Base-by-base conservation (phyloP, 2,888 invertebrate genomes). In the Ichneumoninae sp. region DNA sequence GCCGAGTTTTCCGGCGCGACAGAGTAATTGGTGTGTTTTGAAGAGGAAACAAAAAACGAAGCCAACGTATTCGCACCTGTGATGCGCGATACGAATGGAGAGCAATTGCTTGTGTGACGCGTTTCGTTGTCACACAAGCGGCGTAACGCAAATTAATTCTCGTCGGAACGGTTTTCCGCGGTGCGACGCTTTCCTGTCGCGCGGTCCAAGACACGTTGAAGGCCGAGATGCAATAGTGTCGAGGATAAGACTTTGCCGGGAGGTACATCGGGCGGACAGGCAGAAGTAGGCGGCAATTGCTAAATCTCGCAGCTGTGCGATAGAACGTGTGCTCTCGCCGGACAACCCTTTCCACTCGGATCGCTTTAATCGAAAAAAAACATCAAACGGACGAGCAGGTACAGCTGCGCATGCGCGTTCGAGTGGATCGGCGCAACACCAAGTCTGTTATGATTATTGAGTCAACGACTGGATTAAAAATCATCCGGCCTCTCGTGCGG, bases 171-270 rank as follows among this genome's bases (percentile, higher is more conserved):
- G 54, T 72, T 57, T 72, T 72, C 68, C 50, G 66, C 50, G 70
- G 22, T 54, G 47, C 66, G 44, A 33, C 40, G 76, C 54, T 70
- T 68, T 60, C 72, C 47, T 47, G 36, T 81, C n/a, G 22, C 57
- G 26, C 33, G 75, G 68, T 74, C 82, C 78, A 78, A 66, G 70
- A 80, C 84, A 87, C 88, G 86, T 80, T 80, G 87, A 90, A 89
- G 88, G 88, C 44, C 86, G 86, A 77, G 36, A n/a, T 65, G 75
- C 72, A 78, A 84, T 88, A 89, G 87, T 90, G 90, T 88, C 90
- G 88, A 89, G 90, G 89, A 89, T 87, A 79, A 65, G 36, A 54
- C 65, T 54, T 16, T 13, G 62, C 33, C 33, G 47, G 66, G 75
- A 71, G 70, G 78, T 68, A 78, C 57, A 26, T 10, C 57, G 69